Percentiles rank a stretch among this genome's conserved stretches.
phyloP scores from a whole-genome alignment of 2,888 invertebrate genomes.

The Cerastis rubricosa region DNA sequence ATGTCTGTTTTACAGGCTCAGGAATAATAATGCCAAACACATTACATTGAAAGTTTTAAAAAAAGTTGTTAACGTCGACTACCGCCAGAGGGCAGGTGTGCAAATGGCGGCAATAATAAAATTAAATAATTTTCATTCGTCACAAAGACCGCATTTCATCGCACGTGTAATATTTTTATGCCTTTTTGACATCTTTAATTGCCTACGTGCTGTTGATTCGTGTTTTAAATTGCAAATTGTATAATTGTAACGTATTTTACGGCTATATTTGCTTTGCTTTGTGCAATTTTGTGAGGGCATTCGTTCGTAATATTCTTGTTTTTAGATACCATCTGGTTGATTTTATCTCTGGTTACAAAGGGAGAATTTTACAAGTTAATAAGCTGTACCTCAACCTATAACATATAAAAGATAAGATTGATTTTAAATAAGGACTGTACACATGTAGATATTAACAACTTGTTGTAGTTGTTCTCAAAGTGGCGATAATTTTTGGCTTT shows the following conservation, averaged over 20 bases:
- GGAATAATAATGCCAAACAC: slow-evolving; percentile 42
- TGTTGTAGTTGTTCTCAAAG: neutral
- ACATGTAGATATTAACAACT: neutral
- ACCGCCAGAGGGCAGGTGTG: slow-evolving; percentile 47
- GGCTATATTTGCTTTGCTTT: neutral
- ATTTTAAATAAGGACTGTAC: neutral
- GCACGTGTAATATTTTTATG: slow-evolving; percentile 31
- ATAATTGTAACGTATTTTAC: neutral
- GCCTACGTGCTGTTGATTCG: slow-evolving; percentile 24
- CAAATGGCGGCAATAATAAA: slow-evolving; percentile 44
- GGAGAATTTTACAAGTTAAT: neutral
- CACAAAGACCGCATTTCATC: slow-evolving; percentile 39
- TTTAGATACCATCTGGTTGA: slow-evolving; percentile 4
- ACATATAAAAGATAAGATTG: neutral
- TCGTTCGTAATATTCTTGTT: neutral
- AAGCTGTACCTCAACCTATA: neutral
- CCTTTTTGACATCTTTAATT: slow-evolving; percentile 48
- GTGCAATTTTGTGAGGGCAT: neutral
- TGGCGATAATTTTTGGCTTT: neutral
- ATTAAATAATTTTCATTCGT: slow-evolving; percentile 50
- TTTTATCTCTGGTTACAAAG: slow-evolving; percentile 1
- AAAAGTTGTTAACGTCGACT: slow-evolving; percentile 10
- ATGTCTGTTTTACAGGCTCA: slow-evolving; percentile 26
- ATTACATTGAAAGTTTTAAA: slow-evolving; percentile 45
- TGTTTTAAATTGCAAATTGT: slow-evolving; percentile 16